These are phyloP conservation scores for Cotesia chilonis DNA, from an alignment of 1,140 invertebrate genomes.

Conservation along the genomic window DNA sequence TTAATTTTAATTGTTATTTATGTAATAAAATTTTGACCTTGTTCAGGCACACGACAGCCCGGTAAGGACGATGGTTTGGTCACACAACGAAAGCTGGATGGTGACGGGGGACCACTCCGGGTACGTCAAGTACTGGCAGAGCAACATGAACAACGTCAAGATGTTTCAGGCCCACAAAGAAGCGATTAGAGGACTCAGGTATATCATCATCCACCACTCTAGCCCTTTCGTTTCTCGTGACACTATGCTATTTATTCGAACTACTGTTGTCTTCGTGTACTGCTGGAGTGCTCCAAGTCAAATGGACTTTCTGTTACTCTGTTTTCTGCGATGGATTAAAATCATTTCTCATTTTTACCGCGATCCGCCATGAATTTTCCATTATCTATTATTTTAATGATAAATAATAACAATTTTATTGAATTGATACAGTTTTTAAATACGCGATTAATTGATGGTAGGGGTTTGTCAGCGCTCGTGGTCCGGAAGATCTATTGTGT, in stretches of 20 bases:
- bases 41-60: constrained; percentile 95
- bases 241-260: constrained; percentile 44
- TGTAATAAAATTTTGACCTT: constrained; percentile 42
- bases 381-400: not conserved
- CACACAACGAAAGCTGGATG: constrained; percentile 99
- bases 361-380: constrained; percentile 20
- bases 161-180: constrained; percentile 99
- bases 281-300: constrained; percentile 16
- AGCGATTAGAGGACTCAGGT: constrained; percentile 97
- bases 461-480: no score
- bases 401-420: not conserved
- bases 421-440: no score
- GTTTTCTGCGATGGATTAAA: constrained; percentile 20
- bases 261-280: constrained; percentile 15
- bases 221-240: constrained; percentile 61
- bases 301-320: constrained; percentile 18
- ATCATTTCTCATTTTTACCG: constrained; percentile 19
- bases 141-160: constrained; percentile 99
- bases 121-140: constrained; percentile 99
- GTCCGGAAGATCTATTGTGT: not conserved
- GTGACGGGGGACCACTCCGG: constrained; percentile 98
- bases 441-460: no score
- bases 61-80: constrained; percentile 99
- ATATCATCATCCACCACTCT: constrained; percentile 68
- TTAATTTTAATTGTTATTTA: not conserved